phyloP scores from a whole-genome alignment of 2,888 invertebrate genomes.

The Lepidocyrtinus sp. region DNA sequence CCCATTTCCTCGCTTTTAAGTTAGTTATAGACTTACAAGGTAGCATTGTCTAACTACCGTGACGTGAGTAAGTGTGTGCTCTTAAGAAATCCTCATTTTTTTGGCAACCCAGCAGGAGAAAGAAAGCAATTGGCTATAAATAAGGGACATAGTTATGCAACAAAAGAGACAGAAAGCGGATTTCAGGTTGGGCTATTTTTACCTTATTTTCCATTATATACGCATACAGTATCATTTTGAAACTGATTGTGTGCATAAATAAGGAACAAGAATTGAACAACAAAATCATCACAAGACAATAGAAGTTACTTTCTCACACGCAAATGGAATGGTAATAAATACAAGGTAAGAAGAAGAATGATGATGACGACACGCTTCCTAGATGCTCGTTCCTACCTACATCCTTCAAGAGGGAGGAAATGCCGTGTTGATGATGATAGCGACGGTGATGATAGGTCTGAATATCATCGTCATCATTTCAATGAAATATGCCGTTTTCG shows the following conservation, averaged over 20 bases:
- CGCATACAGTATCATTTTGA: background rate
- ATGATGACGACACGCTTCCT: constrained; percentile 29
- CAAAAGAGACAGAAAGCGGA: background rate
- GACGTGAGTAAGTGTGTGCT: constrained; percentile 7
- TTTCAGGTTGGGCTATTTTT: constrained; percentile 2
- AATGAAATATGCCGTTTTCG: constrained; percentile 25
- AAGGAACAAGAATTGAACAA: background rate
- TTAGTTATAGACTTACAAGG: background rate
- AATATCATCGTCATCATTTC: constrained; percentile 16
- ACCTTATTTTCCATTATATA: constrained; percentile 1
- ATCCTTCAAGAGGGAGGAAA: constrained; percentile 26
- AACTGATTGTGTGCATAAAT: background rate
- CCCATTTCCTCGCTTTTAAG: background rate
- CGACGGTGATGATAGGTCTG: background rate
- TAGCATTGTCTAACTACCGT: background rate
- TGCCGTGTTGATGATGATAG: constrained; percentile 13
- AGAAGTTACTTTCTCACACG: background rate
- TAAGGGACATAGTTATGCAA: background rate
- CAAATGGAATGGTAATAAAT: background rate
- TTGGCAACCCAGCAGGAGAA: constrained; percentile 3
- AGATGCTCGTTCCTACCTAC: constrained; percentile 14
- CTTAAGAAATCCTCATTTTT: constrained; percentile 5
- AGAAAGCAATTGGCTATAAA: constrained; percentile 14
- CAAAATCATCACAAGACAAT: background rate
- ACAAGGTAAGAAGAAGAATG: constrained; percentile 3